These are phyloP conservation scores for Neodiprion lecontei DNA, from an alignment of 1,140 invertebrate species.

Conservation along the genomic window DNA sequence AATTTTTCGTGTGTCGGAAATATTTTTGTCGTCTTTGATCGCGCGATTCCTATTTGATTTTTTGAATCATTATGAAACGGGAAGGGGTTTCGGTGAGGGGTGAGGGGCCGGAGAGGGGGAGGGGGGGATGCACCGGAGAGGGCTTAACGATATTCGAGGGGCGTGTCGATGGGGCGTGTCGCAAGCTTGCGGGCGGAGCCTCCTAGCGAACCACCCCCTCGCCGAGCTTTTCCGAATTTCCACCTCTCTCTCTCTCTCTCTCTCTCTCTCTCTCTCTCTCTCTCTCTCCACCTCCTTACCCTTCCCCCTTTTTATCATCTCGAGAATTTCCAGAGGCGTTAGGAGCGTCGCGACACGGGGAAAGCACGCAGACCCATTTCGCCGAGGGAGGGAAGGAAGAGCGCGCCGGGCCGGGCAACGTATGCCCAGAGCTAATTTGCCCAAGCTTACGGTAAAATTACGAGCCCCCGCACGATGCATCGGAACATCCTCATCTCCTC, in stretches of 20 bases:
- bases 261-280: slow-evolving; percentile 19
- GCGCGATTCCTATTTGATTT: no score
- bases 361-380: slow-evolving; percentile 10
- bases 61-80: slow-evolving; percentile 20
- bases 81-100: slow-evolving; percentile 22
- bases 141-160: slow-evolving; percentile 19
- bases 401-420: slow-evolving; percentile 39
- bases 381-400: slow-evolving; percentile 33
- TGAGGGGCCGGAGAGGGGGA: slow-evolving; percentile 32
- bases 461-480: slow-evolving; percentile 50
- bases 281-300: slow-evolving; percentile 30
- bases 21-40: no score
- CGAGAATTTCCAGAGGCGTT: slow-evolving; percentile 28
- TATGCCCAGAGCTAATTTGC: slow-evolving; percentile 57
- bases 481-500: slow-evolving; percentile 40
- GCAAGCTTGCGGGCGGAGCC: slow-evolving; percentile 59
- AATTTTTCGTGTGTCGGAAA: no score
- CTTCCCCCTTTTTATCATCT: slow-evolving; percentile 24
- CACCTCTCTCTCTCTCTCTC: slow-evolving; percentile 1
- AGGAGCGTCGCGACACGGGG: slow-evolving; percentile 13
- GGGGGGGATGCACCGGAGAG: slow-evolving; percentile 34
- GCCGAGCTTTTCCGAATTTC: slow-evolving; percentile 42
- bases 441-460: slow-evolving; percentile 55
- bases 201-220: slow-evolving; percentile 48
- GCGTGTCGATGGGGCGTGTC: slow-evolving; percentile 42